Evolutionary conservation across 2,797 vertebrate species (phyloP).

Genomic region (Enoplosus armatus): DNA sequence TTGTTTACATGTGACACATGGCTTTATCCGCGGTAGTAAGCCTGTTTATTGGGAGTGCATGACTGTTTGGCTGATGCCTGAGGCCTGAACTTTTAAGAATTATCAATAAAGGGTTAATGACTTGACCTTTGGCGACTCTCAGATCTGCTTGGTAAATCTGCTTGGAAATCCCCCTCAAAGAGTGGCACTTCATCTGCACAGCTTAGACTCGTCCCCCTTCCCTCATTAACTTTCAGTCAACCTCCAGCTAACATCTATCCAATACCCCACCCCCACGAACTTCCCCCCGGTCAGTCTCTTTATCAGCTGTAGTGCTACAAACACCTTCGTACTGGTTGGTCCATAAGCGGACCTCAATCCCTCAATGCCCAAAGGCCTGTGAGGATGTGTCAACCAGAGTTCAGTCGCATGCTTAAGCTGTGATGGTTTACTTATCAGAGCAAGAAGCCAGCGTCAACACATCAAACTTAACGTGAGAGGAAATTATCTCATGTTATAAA

Average conservation of each 20-base stretch:
- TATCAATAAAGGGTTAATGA: conserved; percentile 83
- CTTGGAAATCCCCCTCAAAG: conserved; percentile 71
- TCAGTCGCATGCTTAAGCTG: conserved; percentile 54
- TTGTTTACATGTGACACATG: conserved; percentile 59
- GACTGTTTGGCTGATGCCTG: conserved; percentile 70
- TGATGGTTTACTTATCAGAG: conserved; percentile 45
- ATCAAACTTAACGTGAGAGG: too few relatives aligned
- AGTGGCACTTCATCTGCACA: conserved; percentile 65
- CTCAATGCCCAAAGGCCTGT: conserved; percentile 54
- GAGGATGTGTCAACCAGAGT: conserved; percentile 59
- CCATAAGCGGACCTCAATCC: conserved; percentile 61
- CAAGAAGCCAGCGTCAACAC: not conserved
- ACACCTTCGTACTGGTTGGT: conserved; percentile 64
- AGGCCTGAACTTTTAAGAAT: conserved; percentile 56
- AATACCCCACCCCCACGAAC: conserved; percentile 25
- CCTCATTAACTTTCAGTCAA: conserved; percentile 63
- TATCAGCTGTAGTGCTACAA: conserved; percentile 63
- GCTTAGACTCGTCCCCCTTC: conserved; percentile 59
- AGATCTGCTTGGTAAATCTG: conserved; percentile 64
- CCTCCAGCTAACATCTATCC: conserved; percentile 50
- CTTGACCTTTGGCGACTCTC: conserved; percentile 72
- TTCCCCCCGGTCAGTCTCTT: conserved; percentile 32
- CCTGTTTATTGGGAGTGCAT: conserved; percentile 57
- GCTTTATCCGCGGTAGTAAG: conserved; percentile 44
- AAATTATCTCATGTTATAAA: too few relatives aligned